These are phyloP conservation scores for Papilio polyxenes DNA, from an alignment of 1,140 invertebrate genomes.

Conservation along the genomic window DNA sequence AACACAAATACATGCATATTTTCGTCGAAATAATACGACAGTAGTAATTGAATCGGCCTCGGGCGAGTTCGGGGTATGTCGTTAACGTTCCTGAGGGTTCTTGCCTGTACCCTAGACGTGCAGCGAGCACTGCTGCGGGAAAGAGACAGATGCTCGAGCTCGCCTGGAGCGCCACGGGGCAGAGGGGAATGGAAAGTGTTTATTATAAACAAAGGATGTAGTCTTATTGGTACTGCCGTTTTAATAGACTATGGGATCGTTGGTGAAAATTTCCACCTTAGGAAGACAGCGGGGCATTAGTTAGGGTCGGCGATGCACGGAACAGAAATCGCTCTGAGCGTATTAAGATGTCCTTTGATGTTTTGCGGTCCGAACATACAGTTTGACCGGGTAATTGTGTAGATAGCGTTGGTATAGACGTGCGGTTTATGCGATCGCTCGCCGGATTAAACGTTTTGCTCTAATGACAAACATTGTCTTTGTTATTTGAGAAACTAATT, in stretches of 20 bases:
- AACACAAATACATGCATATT: conserved; percentile 78
- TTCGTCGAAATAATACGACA: conserved; percentile 79
- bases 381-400: conserved; percentile 76
- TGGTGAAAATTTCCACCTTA: conserved; percentile 73
- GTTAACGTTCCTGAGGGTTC: conserved; percentile 78
- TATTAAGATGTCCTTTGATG: conserved; percentile 78
- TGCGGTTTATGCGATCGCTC: conserved; percentile 65
- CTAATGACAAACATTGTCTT: conserved; percentile 34
- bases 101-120: conserved; percentile 73
- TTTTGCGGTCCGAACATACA: conserved; percentile 72
- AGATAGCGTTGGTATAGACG: conserved; percentile 64
- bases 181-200: conserved; percentile 69
- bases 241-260: conserved; percentile 79
- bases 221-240: conserved; percentile 78
- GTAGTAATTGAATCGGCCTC: conserved; percentile 80
- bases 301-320: conserved; percentile 51
- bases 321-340: conserved; percentile 65
- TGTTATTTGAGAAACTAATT: conserved; percentile 8
- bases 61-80: conserved; percentile 74
- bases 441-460: conserved; percentile 52
- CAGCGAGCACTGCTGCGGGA: conserved; percentile 72
- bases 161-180: conserved; percentile 49
- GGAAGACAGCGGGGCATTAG: conserved; percentile 65
- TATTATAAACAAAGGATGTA: conserved; percentile 79
- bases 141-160: conserved; percentile 55